A percentile compares a stretch with the other conserved stretches of the same genome.
These are phyloP conservation scores for Dexiosoma caninum DNA, from an alignment of 2,888 invertebrate species.

Conservation along the genomic window DNA sequence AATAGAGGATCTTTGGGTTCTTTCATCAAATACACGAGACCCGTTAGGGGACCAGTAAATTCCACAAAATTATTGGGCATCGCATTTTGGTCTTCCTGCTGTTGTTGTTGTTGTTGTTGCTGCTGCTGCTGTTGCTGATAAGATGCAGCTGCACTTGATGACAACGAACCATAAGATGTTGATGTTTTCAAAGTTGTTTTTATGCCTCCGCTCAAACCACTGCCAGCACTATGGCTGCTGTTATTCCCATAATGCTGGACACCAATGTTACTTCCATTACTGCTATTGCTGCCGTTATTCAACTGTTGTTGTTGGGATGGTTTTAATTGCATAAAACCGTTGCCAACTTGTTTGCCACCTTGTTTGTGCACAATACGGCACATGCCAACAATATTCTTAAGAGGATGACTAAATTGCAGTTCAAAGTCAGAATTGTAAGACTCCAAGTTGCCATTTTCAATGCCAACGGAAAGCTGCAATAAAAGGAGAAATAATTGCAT, in stretches of 20 bases:
- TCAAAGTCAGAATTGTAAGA: slow-evolving; percentile 86
- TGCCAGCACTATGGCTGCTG: slow-evolving; percentile 21
- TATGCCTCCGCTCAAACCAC: slow-evolving; percentile 52
- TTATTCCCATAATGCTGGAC: slow-evolving; percentile 54
- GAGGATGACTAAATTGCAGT: slow-evolving; percentile 82
- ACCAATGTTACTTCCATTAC: slow-evolving; percentile 43
- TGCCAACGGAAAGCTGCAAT: slow-evolving; percentile 84
- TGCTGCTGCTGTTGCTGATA: slow-evolving; percentile 66
- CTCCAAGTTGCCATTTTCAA: slow-evolving; percentile 84
- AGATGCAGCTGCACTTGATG: slow-evolving; percentile 71
- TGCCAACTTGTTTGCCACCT: slow-evolving; percentile 71
- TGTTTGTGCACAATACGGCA: slow-evolving; percentile 76
- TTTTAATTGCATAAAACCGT: slow-evolving; percentile 75
- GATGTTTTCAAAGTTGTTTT: slow-evolving; percentile 72
- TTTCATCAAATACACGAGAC: slow-evolving; percentile 85
- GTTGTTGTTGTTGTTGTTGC: slow-evolving; percentile 47
- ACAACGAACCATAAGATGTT: slow-evolving; percentile 74
- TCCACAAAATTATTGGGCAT: slow-evolving; percentile 74
- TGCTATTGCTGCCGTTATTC: slow-evolving; percentile 4
- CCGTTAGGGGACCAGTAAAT: slow-evolving; percentile 80
- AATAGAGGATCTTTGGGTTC: slow-evolving; percentile 86
- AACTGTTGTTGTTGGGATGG: slow-evolving; percentile 55
- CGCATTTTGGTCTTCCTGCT: slow-evolving; percentile 53
- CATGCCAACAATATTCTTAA: slow-evolving; percentile 81
- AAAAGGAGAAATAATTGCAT: slow-evolving; percentile 4